Evolutionary conservation across 1,140 invertebrate species (phyloP).

Genomic region (Diorhabda sublineata): DNA sequence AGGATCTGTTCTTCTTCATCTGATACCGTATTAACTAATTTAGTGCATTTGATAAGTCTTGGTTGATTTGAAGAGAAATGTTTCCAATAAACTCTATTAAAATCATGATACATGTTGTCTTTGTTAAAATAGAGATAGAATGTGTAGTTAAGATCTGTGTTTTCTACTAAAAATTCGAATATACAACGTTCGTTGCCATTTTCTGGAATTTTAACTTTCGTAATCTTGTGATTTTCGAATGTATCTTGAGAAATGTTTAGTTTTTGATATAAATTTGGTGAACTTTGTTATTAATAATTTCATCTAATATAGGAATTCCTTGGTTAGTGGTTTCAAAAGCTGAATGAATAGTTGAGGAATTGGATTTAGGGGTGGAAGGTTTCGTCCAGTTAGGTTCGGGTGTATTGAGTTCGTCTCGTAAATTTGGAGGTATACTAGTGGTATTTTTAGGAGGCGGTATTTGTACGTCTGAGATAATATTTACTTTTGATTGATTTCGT

Average conservation of each 20-base stretch:
- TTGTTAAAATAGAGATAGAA: constrained; percentile 18
- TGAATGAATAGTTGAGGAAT: background rate
- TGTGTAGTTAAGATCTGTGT: constrained; percentile 11
- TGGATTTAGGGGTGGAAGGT: background rate
- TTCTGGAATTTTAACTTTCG: constrained; percentile 13
- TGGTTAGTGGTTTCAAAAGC: background rate
- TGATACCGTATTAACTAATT: constrained; percentile 16
- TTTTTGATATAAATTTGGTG: background rate
- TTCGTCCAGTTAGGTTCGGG: background rate
- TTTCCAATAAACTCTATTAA: constrained; percentile 18
- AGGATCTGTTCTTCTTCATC: constrained; percentile 20
- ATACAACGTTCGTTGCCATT: constrained; percentile 15
- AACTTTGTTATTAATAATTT: constrained; percentile 7
- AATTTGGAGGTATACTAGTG: background rate
- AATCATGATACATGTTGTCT: constrained; percentile 9
- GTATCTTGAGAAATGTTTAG: background rate
- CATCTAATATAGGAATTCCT: background rate
- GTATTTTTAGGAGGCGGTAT: background rate
- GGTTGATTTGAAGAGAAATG: constrained; percentile 17
- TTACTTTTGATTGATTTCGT: background rate
- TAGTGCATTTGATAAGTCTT: constrained; percentile 16
- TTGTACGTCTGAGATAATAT: constrained; percentile 6
- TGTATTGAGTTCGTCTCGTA: too few relatives aligned
- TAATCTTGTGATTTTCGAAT: constrained; percentile 18
- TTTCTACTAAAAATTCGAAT: constrained; percentile 16